Percentiles rank a stretch among this genome's conserved stretches.
phyloP scores from a whole-genome alignment of 2,797 vertebrate genomes.

The Gymnopithys bicolor region DNA sequence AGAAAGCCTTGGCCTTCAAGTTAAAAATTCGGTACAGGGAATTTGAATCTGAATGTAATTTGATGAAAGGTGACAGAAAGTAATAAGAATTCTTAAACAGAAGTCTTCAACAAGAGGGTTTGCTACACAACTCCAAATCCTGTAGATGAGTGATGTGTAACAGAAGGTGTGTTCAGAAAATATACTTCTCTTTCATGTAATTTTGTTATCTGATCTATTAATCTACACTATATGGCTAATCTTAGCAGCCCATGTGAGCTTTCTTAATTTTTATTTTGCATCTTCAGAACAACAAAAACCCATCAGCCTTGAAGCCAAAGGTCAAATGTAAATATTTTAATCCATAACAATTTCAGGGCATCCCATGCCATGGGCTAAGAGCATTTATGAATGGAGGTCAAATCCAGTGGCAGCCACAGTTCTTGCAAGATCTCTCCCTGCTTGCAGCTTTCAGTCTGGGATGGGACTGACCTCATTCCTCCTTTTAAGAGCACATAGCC shows the following conservation, averaged over 20 bases:
- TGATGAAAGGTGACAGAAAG: background rate
- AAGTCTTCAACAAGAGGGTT: background rate
- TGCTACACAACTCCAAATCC: background rate
- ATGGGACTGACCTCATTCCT: background rate
- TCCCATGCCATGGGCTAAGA: background rate
- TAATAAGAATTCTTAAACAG: background rate
- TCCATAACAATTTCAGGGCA: background rate
- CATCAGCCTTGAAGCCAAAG: background rate
- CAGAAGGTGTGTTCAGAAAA: background rate
- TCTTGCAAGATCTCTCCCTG: background rate
- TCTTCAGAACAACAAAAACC: background rate
- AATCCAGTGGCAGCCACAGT: background rate
- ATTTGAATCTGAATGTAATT: background rate
- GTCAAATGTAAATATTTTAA: background rate
- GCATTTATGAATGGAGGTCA: background rate
- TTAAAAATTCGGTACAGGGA: background rate
- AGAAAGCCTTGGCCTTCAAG: background rate
- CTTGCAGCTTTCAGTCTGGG: background rate
- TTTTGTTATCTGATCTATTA: background rate
- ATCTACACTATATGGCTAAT: background rate
- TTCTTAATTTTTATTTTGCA: background rate
- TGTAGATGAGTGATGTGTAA: background rate
- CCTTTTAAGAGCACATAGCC: background rate
- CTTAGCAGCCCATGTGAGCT: background rate
- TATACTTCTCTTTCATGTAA: background rate